Base-by-base conservation (phyloP, 2,113 vertebrate genomes). In the Sciurus niger region DNA sequence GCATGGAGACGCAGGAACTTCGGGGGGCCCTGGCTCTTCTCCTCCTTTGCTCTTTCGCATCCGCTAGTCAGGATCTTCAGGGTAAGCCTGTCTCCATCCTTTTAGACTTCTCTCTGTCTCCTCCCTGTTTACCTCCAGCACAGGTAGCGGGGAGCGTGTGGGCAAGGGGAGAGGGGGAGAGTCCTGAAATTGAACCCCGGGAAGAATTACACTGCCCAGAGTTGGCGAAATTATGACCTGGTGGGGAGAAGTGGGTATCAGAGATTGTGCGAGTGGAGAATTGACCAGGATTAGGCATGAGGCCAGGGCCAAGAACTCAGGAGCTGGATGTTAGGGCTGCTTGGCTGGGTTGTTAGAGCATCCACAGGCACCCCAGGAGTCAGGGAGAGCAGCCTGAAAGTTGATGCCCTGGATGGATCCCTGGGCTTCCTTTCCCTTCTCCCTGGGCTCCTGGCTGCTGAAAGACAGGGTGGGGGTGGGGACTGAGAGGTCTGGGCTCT, bases 1-100 rank as follows among this genome's bases (percentile, higher is more conserved):
- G 96, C 96, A 97, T 98, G 97, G 97, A 97, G 98, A 97, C 96
- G 34, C 98, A 87, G 84, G 90, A 88, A 94, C 96, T 96, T 94
- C 95, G 96, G 43, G 95, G 96, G 89, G 95, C 96, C 96, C 92
- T 97, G 96, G 97, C 87, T 96, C 95, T 98, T 85, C 95, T 97
- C 25, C 87, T 98, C 51, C 92, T 98, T 4, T 87, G 97, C 86
- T 93, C 97, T 94, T 93, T 97, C 32, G 53, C 97, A 18, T 96
- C 97, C 11, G 98, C 97, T 94, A 98, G 98, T 88, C 98, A 94
- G 60, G 98, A 98, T 79, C 95, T 98, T 82, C 98, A 98, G 98
- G 98, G 98, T 99, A 98, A 98, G 98, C 93, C 78, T 51, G 83
- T 70, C 48, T 34, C 86, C 67, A 86, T 77, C 82, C 60, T 86